Evolutionary conservation across 2,113 vertebrate genomes (phyloP).

Genomic region (Vulpes vulpes): DNA sequence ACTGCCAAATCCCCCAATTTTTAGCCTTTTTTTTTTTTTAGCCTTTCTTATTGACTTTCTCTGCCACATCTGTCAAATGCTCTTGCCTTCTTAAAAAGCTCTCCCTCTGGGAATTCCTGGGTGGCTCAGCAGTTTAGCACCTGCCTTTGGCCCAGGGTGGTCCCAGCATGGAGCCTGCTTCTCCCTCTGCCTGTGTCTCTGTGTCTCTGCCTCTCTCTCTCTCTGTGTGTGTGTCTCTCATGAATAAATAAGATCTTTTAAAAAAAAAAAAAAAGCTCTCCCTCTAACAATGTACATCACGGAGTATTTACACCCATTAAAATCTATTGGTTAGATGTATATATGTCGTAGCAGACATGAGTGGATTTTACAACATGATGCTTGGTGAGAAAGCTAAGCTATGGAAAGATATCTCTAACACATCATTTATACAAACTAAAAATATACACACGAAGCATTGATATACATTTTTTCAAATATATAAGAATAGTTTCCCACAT

Average conservation of each 20-base stretch:
- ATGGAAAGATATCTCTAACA: background rate
- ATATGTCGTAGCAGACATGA: background rate
- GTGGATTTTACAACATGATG: background rate
- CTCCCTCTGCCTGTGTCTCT: too few relatives aligned
- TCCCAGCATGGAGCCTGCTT: too few relatives aligned
- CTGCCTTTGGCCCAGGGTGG: too few relatives aligned
- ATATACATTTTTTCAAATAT: background rate
- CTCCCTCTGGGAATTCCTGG: background rate
- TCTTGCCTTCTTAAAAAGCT: background rate
- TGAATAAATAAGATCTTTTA: too few relatives aligned
- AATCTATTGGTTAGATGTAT: background rate
- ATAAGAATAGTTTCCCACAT: background rate
- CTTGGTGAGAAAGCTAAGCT: background rate
- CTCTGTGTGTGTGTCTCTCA: too few relatives aligned
- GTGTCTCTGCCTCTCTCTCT: too few relatives aligned
- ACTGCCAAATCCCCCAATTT: background rate
- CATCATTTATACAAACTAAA: background rate
- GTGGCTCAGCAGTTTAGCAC: too few relatives aligned
- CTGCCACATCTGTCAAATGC: background rate
- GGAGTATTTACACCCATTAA: background rate
- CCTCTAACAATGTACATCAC: background rate
- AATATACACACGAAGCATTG: background rate
- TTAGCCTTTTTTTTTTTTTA: background rate
- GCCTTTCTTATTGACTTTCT: background rate
- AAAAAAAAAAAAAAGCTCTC: too few relatives aligned